Evolutionary conservation across 2,113 vertebrate genomes (phyloP).

Genomic region (Anoura caudifer): DNA sequence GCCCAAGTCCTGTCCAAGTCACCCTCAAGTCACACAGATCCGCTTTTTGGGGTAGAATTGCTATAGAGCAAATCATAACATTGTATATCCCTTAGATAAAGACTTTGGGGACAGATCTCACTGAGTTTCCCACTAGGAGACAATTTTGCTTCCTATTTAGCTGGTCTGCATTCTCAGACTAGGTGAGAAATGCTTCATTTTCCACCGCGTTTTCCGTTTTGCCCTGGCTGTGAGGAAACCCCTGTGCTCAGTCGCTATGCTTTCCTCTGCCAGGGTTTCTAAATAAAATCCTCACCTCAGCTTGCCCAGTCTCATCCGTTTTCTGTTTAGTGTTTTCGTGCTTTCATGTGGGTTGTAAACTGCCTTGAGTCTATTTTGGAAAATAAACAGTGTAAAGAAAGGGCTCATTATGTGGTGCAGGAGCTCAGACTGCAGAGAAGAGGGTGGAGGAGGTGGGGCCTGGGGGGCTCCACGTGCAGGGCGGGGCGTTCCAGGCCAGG

Average conservation of each 20-base stretch:
- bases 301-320: neutral
- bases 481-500: neutral
- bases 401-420: neutral
- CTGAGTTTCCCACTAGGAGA: neutral
- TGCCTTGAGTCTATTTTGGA: constrained; percentile 1
- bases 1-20: neutral
- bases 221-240: neutral
- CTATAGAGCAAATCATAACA: neutral
- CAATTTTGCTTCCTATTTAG: neutral
- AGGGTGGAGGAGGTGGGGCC: neutral
- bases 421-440: neutral
- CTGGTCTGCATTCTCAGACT: neutral
- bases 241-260: neutral
- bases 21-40: neutral
- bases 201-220: neutral
- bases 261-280: neutral
- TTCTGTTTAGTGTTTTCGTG: neutral
- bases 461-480: neutral
- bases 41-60: neutral
- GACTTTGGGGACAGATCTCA: neutral
- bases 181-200: neutral
- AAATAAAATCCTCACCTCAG: neutral
- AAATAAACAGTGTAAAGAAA: neutral
- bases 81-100: neutral
- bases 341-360: neutral